Percentiles rank a stretch among this genome's conserved stretches.
These are phyloP conservation scores for Hemitrygon akajei DNA, from an alignment of 2,797 vertebrate species.

Conservation along the genomic window DNA sequence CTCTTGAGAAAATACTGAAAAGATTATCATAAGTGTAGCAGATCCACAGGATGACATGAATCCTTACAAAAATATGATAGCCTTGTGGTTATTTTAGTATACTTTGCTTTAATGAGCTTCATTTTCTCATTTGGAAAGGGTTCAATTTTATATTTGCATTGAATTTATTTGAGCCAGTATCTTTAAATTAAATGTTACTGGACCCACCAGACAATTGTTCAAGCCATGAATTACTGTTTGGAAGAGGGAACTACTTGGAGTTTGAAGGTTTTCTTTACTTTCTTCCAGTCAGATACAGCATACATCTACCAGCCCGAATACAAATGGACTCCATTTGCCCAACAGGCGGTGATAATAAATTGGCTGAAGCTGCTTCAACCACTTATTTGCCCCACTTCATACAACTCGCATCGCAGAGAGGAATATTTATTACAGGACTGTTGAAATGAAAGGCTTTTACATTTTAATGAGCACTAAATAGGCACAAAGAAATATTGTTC, in stretches of 20 bases:
- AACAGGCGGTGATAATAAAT: conserved; percentile 46
- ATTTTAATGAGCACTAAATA: conserved; percentile 83
- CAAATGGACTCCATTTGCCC: conserved; percentile 41
- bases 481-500: conserved; percentile 78
- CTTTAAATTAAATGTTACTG: conserved; percentile 28
- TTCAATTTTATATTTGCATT: not conserved
- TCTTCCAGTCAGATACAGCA: conserved; percentile 22
- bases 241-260: not conserved
- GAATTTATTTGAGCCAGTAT: not conserved
- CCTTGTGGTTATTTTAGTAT: conserved; percentile 31
- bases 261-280: conserved; percentile 23
- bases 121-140: not conserved
- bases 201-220: not conserved
- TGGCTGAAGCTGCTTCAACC: conserved; percentile 42
- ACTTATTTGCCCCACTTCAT: conserved; percentile 46
- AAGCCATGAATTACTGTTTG: conserved; percentile 11
- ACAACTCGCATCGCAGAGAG: conserved; percentile 49
- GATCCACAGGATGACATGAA: not conserved
- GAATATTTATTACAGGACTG: conserved; percentile 73
- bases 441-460: conserved; percentile 75
- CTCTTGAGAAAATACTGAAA: not conserved
- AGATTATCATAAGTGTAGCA: not conserved
- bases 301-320: conserved; percentile 35
- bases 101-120: conserved; percentile 42
- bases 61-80: not conserved